Conservation (phyloP, 2,113 vertebrate species). For the Cricetomys ansorgei region DNA sequence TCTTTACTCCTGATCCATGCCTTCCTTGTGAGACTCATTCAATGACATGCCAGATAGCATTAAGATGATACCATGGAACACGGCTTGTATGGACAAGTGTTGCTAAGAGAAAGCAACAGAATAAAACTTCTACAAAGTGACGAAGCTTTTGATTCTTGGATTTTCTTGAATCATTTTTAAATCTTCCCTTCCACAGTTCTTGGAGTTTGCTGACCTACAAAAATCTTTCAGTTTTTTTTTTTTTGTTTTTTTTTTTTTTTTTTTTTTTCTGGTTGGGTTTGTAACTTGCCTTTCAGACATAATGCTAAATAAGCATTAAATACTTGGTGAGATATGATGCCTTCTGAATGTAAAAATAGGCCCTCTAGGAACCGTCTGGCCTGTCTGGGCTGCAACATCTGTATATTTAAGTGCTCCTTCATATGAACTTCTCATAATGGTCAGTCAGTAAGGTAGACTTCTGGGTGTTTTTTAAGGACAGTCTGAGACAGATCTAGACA, state of each 20-base stretch:
- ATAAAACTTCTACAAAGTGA: background rate
- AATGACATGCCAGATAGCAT: background rate
- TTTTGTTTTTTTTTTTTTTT: slow-evolving; percentile 19
- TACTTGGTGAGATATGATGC: background rate
- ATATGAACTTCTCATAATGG: background rate
- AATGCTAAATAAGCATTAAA: slow-evolving; percentile 69
- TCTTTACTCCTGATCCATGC: slow-evolving; percentile 20
- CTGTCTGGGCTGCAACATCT: slow-evolving; percentile 32
- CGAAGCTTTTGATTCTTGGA: background rate
- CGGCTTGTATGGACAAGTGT: background rate
- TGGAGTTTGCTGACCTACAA: background rate
- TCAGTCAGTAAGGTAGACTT: background rate
- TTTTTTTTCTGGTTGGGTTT: slow-evolving; percentile 40
- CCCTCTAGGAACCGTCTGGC: slow-evolving; percentile 1
- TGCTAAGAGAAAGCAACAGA: slow-evolving; percentile 18
- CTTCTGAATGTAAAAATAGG: slow-evolving; percentile 7
- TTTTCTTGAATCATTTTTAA: background rate
- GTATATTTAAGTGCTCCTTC: slow-evolving; percentile 6
- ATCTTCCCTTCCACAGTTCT: background rate
- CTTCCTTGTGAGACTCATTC: slow-evolving; percentile 9
- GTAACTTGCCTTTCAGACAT: background rate
- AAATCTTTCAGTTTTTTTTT: background rate
- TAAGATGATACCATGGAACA: background rate
- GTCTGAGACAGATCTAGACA: background rate
- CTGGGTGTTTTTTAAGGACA: background rate